Percentiles rank a stretch among this genome's conserved stretches.
Evolutionary conservation across 2,888 invertebrate species (phyloP).

Genomic region (Ethmia dodecea): DNA sequence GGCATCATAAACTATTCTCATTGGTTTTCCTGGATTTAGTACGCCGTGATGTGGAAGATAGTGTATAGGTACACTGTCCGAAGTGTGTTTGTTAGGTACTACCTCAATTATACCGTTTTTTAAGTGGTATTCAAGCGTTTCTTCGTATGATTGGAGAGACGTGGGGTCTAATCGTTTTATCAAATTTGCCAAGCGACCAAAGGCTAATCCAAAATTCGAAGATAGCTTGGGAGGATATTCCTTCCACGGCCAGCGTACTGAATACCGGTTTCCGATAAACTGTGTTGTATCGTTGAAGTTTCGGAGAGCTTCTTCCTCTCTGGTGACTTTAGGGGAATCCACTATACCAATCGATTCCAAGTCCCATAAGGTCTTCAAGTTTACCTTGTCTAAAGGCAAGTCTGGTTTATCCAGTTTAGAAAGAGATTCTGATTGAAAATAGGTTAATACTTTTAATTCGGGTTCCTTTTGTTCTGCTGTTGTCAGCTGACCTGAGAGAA

Average conservation of each 20-base stretch:
- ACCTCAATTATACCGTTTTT: conserved; percentile 7
- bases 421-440: conserved; percentile 8
- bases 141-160: conserved; percentile 7
- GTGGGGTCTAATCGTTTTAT: conserved; percentile 6
- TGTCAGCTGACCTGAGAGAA: conserved; percentile 11
- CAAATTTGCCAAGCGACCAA: conserved; percentile 12
- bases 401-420: conserved; percentile 12
- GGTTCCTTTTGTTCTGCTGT: not conserved
- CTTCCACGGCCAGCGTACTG: conserved; percentile 19
- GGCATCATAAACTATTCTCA: conserved; percentile 16
- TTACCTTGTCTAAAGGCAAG: conserved; percentile 9
- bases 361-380: conserved; percentile 18
- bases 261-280: conserved; percentile 12
- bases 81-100: not conserved
- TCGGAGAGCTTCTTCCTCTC: conserved; percentile 12
- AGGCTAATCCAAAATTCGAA: conserved; percentile 15
- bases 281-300: conserved; percentile 12
- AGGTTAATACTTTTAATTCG: conserved; percentile 14
- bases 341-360: conserved; percentile 24
- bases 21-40: conserved; percentile 2
- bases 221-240: conserved; percentile 15
- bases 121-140: conserved; percentile 7
- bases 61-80: not conserved
- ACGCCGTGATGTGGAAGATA: conserved; percentile 15
- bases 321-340: conserved; percentile 15